Percentiles rank a stretch among this genome's conserved stretches.
Conservation (phyloP, 2,113 vertebrate species). For the Scalopus aquaticus region DNA sequence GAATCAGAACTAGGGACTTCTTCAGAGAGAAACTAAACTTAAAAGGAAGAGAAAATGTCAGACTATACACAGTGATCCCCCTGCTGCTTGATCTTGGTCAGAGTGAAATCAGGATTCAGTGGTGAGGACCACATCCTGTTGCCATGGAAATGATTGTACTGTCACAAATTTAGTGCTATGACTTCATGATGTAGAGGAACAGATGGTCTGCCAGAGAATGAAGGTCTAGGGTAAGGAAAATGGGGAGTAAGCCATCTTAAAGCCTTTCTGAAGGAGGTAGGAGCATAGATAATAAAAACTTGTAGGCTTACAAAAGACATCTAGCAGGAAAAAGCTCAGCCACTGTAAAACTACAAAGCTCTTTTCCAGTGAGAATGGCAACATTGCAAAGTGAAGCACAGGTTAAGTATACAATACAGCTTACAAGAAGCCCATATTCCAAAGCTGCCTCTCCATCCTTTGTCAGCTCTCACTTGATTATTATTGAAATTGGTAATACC, state of each 20-base stretch:
- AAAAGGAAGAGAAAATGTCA: constrained; percentile 34
- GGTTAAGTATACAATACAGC: neutral
- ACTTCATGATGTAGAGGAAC: constrained; percentile 59
- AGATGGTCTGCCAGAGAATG: constrained; percentile 61
- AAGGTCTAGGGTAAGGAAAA: constrained; percentile 30
- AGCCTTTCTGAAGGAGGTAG: neutral
- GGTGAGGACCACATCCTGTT: constrained; percentile 62
- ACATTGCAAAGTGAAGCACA: neutral
- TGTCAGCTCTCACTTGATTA: neutral
- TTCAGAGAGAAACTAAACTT: constrained; percentile 35
- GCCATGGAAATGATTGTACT: constrained; percentile 70
- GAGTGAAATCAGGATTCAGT: constrained; percentile 38
- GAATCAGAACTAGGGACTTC: constrained; percentile 44
- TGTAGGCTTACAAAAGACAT: neutral
- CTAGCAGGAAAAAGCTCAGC: neutral
- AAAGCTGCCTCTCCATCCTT: neutral
- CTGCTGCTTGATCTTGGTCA: constrained; percentile 38
- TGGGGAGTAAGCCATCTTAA: constrained; percentile 10
- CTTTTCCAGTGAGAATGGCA: neutral
- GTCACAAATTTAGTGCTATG: constrained; percentile 67
- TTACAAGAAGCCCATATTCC: neutral
- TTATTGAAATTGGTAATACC: neutral
- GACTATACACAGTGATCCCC: neutral
- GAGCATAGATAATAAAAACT: neutral
- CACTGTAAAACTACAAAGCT: neutral